Conservation (phyloP, 2,113 vertebrate genomes). For the Campylorhamphus procurvoides region DNA sequence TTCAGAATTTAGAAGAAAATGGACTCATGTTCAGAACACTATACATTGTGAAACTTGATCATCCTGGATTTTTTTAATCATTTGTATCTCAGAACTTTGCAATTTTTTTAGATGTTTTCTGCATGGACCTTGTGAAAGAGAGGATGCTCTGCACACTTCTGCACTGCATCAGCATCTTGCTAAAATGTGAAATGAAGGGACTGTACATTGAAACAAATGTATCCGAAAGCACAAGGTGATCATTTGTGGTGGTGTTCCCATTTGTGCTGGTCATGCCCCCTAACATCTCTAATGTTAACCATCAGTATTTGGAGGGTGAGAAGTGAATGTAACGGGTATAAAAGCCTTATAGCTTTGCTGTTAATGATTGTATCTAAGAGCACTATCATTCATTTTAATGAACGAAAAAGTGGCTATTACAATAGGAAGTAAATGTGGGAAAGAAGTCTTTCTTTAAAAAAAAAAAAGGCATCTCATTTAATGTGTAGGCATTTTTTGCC, state of each 20-base stretch:
- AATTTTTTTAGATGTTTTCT: constrained; percentile 82
- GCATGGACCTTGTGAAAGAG: constrained; percentile 95
- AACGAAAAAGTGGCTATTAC: constrained; percentile 69
- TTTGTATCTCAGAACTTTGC: constrained; percentile 84
- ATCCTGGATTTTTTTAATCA: constrained; percentile 86
- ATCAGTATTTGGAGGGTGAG: constrained; percentile 83
- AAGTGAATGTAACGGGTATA: constrained; percentile 82
- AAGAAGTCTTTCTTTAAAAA: constrained; percentile 77
- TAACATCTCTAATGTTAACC: constrained; percentile 81
- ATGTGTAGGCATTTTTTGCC: constrained; percentile 82
- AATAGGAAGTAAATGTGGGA: constrained; percentile 59
- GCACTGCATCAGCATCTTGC: constrained; percentile 88
- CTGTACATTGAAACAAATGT: constrained; percentile 89
- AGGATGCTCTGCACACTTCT: constrained; percentile 84
- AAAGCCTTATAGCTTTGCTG: constrained; percentile 76
- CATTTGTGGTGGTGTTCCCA: constrained; percentile 86
- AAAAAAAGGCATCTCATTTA: constrained; percentile 82
- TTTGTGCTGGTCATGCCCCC: constrained; percentile 86
- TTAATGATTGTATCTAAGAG: constrained; percentile 72
- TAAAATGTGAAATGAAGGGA: constrained; percentile 91
- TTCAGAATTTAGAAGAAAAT: constrained; percentile 86
- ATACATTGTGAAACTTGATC: constrained; percentile 87
- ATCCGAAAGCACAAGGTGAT: constrained; percentile 81
- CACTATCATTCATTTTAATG: constrained; percentile 73
- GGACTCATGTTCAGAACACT: constrained; percentile 98